A percentile compares a stretch with the other conserved stretches of the same genome.
Evolutionary conservation across 2,888 invertebrate species (phyloP).

Genomic region (Pammene fasciana): DNA sequence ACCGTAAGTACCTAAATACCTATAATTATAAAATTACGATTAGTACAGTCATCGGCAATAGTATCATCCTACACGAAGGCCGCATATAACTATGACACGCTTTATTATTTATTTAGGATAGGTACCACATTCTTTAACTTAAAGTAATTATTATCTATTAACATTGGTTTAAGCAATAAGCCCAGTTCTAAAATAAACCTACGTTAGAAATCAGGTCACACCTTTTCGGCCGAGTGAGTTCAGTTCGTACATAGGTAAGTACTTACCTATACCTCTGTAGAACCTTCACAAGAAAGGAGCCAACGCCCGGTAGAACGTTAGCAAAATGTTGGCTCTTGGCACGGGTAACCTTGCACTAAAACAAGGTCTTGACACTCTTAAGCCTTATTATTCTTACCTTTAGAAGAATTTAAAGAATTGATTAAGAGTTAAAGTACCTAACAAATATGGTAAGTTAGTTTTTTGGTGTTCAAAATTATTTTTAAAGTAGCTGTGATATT

Average conservation of each 20-base stretch:
- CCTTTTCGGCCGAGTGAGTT: neutral
- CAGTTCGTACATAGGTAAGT: no score
- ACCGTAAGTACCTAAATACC: no score
- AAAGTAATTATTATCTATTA: no score
- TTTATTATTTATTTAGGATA: no score
- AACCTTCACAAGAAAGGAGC: constrained; percentile 4
- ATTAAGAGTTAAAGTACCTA: neutral
- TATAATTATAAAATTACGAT: no score
- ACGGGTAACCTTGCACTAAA: constrained; percentile 8
- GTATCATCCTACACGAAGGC: no score
- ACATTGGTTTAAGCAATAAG: neutral
- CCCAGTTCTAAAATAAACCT: neutral
- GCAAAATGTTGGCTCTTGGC: constrained; percentile 28
- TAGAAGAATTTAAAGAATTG: neutral
- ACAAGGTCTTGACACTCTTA: constrained; percentile 9
- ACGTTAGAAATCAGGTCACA: constrained; percentile 12
- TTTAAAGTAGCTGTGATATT: no score
- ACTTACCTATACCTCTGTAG: neutral
- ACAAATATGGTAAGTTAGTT: no score
- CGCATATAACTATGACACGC: no score
- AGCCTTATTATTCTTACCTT: constrained; percentile 1
- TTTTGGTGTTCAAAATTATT: no score
- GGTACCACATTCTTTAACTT: no score
- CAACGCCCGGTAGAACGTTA: constrained; percentile 23
- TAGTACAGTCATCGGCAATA: no score